Evolutionary conservation across 2,888 invertebrate species (phyloP).

Genomic region (Eustalomyia histrio): DNA sequence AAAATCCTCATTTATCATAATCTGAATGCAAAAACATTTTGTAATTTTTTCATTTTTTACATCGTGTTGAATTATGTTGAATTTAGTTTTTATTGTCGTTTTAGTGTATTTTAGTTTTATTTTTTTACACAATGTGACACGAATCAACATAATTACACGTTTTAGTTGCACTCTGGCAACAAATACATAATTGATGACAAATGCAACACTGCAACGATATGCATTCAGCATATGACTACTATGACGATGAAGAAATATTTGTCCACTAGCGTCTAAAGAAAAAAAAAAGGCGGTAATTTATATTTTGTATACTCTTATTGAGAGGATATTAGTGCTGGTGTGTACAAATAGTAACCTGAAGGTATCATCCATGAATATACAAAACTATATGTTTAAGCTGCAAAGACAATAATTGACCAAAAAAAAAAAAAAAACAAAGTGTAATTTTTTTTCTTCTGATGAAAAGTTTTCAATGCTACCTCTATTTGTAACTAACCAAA

Average conservation of each 20-base stretch:
- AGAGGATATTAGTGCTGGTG: not conserved
- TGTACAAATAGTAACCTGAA: not conserved
- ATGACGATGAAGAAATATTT: constrained; percentile 49
- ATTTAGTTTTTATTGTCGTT: constrained; percentile 13
- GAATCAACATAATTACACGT: constrained; percentile 76
- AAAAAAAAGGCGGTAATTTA: constrained; percentile 47
- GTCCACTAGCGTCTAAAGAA: constrained; percentile 36
- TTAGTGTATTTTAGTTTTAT: not conserved
- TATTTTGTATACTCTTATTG: not conserved
- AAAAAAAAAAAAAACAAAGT: constrained; percentile 19
- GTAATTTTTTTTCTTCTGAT: no score
- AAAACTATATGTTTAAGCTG: constrained; percentile 11
- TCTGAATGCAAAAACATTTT: constrained; percentile 44
- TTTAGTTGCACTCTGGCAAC: constrained; percentile 65
- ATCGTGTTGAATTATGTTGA: constrained; percentile 13
- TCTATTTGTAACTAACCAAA: constrained; percentile 37
- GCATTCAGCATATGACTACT: constrained; percentile 24
- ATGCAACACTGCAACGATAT: constrained; percentile 44
- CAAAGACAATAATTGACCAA: constrained; percentile 49
- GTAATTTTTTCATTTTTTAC: constrained; percentile 28
- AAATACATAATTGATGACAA: constrained; percentile 63
- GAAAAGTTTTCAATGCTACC: constrained; percentile 14
- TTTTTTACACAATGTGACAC: constrained; percentile 67
- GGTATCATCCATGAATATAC: constrained; percentile 18
- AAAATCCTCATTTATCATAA: constrained; percentile 58